phyloP scores from a whole-genome alignment of 2,797 vertebrate genomes.

The Percopsis omiscomaycus region DNA sequence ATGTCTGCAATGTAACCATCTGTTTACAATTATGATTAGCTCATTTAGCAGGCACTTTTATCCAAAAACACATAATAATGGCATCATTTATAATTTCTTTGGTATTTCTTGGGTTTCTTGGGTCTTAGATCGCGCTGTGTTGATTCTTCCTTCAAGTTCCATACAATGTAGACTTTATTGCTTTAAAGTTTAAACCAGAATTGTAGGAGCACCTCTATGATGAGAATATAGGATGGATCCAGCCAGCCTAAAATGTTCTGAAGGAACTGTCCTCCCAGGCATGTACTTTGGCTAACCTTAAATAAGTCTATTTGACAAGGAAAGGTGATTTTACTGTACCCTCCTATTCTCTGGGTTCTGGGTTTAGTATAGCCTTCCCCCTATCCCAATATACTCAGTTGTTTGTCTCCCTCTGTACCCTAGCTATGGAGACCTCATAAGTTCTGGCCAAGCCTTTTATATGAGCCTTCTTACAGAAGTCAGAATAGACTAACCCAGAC shows the following conservation, averaged over 20 bases:
- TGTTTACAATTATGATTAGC: too few species aligned
- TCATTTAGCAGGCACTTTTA: too few species aligned
- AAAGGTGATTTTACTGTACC: background rate
- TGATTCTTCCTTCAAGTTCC: background rate
- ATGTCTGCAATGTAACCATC: slow-evolving; percentile 17
- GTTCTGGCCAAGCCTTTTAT: background rate
- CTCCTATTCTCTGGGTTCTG: slow-evolving; percentile 22
- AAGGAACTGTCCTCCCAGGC: background rate
- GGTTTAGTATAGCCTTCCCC: slow-evolving; percentile 23
- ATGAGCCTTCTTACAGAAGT: slow-evolving; percentile 1
- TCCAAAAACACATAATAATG: too few species aligned
- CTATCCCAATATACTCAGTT: slow-evolving; percentile 26
- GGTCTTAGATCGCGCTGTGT: background rate
- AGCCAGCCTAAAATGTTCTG: background rate
- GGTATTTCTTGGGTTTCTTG: background rate
- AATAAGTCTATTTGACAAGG: too few species aligned
- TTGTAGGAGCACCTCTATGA: background rate
- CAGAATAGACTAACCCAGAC: slow-evolving; percentile 12
- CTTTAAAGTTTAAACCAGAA: slow-evolving; percentile 10
- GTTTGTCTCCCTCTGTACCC: slow-evolving; percentile 28
- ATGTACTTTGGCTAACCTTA: too few species aligned
- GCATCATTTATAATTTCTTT: too few species aligned
- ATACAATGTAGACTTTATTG: background rate
- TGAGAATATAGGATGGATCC: background rate
- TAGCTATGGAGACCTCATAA: slow-evolving; percentile 19